Conservation (phyloP, 1,140 invertebrate species). For the Ruditapes philippinarum region DNA sequence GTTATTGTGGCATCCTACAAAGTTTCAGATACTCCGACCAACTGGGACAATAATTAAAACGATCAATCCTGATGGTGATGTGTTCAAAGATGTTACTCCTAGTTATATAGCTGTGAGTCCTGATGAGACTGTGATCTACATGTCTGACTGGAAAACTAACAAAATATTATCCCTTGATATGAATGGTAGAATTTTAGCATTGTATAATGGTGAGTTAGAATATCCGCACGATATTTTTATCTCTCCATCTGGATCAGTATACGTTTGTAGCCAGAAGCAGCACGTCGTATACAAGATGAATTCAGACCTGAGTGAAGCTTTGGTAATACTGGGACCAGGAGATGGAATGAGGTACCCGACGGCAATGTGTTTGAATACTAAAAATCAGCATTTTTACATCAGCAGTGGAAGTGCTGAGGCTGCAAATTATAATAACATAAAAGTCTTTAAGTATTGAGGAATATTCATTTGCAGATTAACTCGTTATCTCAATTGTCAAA, state of each 20-base stretch:
- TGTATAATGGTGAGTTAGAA: not conserved
- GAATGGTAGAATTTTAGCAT: not conserved
- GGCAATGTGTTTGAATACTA: not conserved
- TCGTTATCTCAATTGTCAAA: too few species aligned
- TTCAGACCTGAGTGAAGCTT: not conserved
- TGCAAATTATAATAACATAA: not conserved
- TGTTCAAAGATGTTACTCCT: not conserved
- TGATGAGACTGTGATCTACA: slow-evolving; percentile 9
- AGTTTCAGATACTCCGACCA: not conserved
- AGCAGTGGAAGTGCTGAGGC: not conserved
- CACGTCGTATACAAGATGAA: not conserved
- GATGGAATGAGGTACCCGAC: not conserved
- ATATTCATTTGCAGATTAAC: too few species aligned
- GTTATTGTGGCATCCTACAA: not conserved
- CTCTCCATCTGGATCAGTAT: not conserved
- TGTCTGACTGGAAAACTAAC: not conserved
- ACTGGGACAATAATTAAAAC: not conserved
- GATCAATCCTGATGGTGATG: not conserved
- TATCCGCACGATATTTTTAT: not conserved
- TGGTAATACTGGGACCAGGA: not conserved
- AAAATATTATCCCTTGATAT: not conserved
- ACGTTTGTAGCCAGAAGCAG: not conserved
- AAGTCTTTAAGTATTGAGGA: not conserved
- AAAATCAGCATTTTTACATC: not conserved
- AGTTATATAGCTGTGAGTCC: not conserved